Evolutionary conservation across 2,797 vertebrate species (phyloP).

Genomic region (Novumbra hubbsi): DNA sequence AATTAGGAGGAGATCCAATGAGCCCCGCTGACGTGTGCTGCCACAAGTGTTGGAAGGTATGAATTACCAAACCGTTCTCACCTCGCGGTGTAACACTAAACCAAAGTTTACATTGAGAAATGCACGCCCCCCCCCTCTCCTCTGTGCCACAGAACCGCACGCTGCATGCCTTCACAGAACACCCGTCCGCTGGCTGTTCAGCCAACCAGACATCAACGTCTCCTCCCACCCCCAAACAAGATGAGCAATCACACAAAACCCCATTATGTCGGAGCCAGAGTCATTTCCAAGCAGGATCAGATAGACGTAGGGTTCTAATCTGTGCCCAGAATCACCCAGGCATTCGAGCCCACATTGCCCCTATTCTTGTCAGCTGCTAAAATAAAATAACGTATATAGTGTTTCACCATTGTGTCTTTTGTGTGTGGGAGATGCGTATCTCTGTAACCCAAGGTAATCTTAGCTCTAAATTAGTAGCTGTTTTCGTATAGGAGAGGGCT

Average conservation of each 20-base stretch:
- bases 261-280: conserved; percentile 54
- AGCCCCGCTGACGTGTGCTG: conserved; percentile 32
- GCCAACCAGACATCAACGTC: conserved; percentile 27
- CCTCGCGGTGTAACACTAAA: conserved; percentile 63
- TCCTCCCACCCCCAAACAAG: conserved; percentile 50
- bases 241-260: conserved; percentile 55
- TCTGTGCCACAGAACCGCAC: conserved; percentile 59
- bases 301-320: conserved; percentile 57
- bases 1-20: not conserved
- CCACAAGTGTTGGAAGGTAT: conserved; percentile 38
- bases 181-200: conserved; percentile 35
- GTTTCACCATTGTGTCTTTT: conserved; percentile 60
- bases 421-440: conserved; percentile 55
- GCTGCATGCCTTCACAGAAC: conserved; percentile 42
- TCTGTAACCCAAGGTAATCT: conserved; percentile 55
- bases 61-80: conserved; percentile 64
- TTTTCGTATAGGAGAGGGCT: conserved; percentile 55
- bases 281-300: conserved; percentile 57
- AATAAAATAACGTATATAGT: conserved; percentile 65
- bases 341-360: conserved; percentile 60
- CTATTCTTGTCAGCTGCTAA: conserved; percentile 61
- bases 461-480: conserved; percentile 50
- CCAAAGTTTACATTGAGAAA: conserved; percentile 64
- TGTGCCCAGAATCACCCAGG: conserved; percentile 51
- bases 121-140: conserved; percentile 53